Conservation (phyloP, 2,888 invertebrate genomes). For the Sphecodes monilicornis region DNA sequence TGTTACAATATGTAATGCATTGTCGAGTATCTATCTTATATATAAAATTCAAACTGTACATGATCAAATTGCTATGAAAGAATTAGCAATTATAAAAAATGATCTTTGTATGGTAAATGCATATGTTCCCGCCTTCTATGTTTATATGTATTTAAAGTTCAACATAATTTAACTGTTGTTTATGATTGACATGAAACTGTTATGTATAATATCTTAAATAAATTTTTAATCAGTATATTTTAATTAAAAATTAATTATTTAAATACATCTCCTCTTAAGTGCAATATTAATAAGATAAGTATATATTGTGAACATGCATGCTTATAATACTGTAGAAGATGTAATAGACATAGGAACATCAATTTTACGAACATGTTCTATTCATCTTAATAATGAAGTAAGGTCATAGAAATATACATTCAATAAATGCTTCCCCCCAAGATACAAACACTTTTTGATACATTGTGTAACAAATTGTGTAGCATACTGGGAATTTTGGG, state of each 20-base stretch:
- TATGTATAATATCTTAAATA: conserved; percentile 14
- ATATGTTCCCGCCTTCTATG: conserved; percentile 4
- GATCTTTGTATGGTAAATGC: neutral
- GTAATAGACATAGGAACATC: neutral
- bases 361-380: neutral
- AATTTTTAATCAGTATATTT: conserved; percentile 14
- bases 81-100: conserved; percentile 6
- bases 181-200: conserved; percentile 20
- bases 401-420: neutral
- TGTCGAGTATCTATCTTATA: conserved; percentile 1
- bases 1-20: conserved; percentile 9
- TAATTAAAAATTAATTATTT: conserved; percentile 9
- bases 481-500: neutral
- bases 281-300: conserved; percentile 27
- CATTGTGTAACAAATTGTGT: neutral
- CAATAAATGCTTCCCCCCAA: neutral
- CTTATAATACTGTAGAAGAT: neutral
- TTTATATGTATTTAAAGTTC: conserved; percentile 11
- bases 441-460: neutral
- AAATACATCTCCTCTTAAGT: conserved; percentile 7
- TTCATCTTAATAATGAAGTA: neutral
- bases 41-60: conserved; percentile 10
- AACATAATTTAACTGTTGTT: conserved; percentile 6
- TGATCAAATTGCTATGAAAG: conserved; percentile 5
- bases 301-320: conserved; percentile 15